A percentile compares a stretch with the other conserved stretches of the same genome.
phyloP scores from a whole-genome alignment of 2,888 invertebrate species.

The Andrena dorsata region DNA sequence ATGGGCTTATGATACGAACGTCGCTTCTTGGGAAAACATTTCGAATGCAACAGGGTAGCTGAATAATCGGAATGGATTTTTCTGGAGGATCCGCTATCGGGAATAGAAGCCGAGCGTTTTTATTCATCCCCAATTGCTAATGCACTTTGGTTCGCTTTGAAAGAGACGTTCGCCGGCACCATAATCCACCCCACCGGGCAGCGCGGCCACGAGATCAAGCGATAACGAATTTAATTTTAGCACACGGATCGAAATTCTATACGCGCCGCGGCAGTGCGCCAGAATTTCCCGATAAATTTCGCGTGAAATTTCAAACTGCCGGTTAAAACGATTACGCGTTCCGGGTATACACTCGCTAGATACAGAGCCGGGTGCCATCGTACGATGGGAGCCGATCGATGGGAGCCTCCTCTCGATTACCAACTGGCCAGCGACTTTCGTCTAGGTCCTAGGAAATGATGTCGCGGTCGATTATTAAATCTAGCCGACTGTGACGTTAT shows the following conservation, averaged over 20 bases:
- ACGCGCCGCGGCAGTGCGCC: slow-evolving; percentile 28
- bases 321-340: slow-evolving; percentile 63
- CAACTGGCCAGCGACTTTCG: slow-evolving; percentile 50
- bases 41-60: no score
- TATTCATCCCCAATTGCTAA: neutral
- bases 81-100: neutral
- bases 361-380: neutral
- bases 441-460: slow-evolving; percentile 37
- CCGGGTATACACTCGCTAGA: neutral
- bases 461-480: slow-evolving; percentile 61
- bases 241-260: slow-evolving; percentile 60
- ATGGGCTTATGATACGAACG: no score
- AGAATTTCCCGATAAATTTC: slow-evolving; percentile 67
- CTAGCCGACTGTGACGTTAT: slow-evolving; percentile 44
- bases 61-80: neutral
- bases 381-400: slow-evolving; percentile 52
- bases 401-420: slow-evolving; percentile 14
- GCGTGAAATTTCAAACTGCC: slow-evolving; percentile 70
- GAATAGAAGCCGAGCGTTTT: neutral
- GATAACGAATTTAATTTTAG: slow-evolving; percentile 61
- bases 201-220: slow-evolving; percentile 40
- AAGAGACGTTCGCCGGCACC: slow-evolving; percentile 5
- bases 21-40: no score
- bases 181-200: slow-evolving; percentile 27
- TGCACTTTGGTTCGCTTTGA: neutral